phyloP scores from a whole-genome alignment of 2,888 invertebrate genomes.

The Acanthosepion pharaonis region DNA sequence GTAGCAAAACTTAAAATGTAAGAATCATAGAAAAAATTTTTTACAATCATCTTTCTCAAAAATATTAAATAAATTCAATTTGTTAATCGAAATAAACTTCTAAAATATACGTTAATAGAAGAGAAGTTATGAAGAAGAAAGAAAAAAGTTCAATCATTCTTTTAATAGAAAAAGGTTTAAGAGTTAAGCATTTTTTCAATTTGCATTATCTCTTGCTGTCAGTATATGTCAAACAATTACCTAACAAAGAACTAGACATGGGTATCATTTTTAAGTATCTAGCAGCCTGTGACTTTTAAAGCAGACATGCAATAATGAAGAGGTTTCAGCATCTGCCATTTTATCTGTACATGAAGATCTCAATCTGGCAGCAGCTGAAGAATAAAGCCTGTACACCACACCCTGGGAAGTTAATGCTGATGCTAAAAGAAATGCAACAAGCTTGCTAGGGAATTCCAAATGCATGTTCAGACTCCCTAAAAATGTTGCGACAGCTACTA shows the following conservation, averaged over 20 bases:
- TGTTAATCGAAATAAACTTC: too few species aligned
- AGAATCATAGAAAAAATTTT: too few species aligned
- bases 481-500: not conserved
- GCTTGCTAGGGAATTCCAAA: not conserved
- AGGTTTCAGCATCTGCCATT: not conserved
- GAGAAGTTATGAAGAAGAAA: not conserved
- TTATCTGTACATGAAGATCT: not conserved
- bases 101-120: not conserved
- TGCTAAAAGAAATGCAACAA: not conserved
- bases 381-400: not conserved
- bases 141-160: not conserved
- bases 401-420: not conserved
- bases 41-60: too few species aligned
- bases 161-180: not conserved
- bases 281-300: not conserved
- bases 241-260: not conserved
- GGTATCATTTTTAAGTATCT: not conserved
- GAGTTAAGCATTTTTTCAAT: not conserved
- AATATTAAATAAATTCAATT: too few species aligned
- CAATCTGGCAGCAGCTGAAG: not conserved
- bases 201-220: not conserved
- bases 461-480: not conserved
- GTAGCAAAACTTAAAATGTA: too few species aligned
- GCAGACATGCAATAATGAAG: not conserved
- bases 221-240: not conserved